phyloP scores from a whole-genome alignment of 2,888 invertebrate genomes.

The Aproaerema taeniolella region DNA sequence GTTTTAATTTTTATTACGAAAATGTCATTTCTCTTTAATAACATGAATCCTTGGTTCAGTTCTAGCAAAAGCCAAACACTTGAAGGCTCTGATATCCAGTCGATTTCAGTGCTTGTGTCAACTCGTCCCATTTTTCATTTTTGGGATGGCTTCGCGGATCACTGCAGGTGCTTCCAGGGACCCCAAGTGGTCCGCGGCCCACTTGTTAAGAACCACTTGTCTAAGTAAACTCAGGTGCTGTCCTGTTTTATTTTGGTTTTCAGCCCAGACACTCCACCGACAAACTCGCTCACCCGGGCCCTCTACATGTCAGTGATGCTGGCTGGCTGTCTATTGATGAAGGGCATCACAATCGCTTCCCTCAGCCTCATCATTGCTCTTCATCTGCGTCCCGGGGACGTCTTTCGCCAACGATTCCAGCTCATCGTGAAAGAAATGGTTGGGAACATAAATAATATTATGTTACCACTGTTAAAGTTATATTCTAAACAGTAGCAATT shows the following conservation, averaged over 20 bases:
- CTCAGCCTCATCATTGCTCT: neutral
- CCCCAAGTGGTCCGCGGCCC: too few relatives aligned
- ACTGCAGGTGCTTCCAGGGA: too few relatives aligned
- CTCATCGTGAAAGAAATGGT: slow-evolving; percentile 5
- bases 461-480: neutral
- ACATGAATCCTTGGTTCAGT: too few relatives aligned
- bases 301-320: neutral
- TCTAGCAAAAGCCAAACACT: too few relatives aligned
- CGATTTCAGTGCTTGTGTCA: too few relatives aligned
- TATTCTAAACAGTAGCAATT: neutral
- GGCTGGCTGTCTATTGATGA: neutral
- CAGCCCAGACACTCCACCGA: neutral
- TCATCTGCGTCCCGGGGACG: neutral
- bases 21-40: too few relatives aligned
- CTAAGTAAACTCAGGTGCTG: neutral
- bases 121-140: too few relatives aligned
- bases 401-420: neutral
- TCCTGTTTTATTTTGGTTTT: neutral
- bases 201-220: too few relatives aligned
- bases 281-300: neutral
- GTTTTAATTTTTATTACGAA: too few relatives aligned
- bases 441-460: neutral
- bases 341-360: neutral
- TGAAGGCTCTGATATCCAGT: too few relatives aligned
- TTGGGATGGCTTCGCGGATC: too few relatives aligned